Evolutionary conservation across 2,797 vertebrate species (phyloP).

Genomic region (Graptemys geographica): DNA sequence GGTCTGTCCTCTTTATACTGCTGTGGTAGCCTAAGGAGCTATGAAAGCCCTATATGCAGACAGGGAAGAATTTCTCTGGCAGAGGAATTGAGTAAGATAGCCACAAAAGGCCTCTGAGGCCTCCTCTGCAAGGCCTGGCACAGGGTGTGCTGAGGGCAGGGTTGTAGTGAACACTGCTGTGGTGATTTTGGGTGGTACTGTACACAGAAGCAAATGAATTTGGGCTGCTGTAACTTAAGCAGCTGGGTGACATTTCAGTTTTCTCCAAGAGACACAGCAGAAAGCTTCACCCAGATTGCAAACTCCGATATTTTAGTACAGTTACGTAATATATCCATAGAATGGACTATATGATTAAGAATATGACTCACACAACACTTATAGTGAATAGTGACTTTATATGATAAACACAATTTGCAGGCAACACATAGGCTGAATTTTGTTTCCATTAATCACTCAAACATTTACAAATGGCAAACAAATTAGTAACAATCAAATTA

Average conservation of each 20-base stretch:
- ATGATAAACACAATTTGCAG: neutral
- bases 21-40: neutral
- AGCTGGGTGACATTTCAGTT: neutral
- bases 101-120: neutral
- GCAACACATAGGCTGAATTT: neutral
- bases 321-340: neutral
- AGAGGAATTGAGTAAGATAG: neutral
- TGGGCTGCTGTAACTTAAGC: neutral
- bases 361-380: slow-evolving; percentile 7
- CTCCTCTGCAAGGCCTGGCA: neutral
- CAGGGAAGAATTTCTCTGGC: neutral
- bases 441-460: slow-evolving; percentile 34
- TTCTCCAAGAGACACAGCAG: neutral
- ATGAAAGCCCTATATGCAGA: neutral
- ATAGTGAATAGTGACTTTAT: slow-evolving; percentile 15
- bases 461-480: slow-evolving; percentile 32
- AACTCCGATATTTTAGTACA: neutral
- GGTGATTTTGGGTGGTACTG: neutral
- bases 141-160: neutral
- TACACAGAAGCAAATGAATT: too few relatives aligned
- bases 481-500: neutral
- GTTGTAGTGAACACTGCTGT: neutral
- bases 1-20: neutral
- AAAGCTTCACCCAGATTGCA: neutral
- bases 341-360: neutral